Percentiles rank a stretch among this genome's conserved stretches.
Conservation (phyloP, 1,140 invertebrate genomes). For the Sycobia sp. region DNA sequence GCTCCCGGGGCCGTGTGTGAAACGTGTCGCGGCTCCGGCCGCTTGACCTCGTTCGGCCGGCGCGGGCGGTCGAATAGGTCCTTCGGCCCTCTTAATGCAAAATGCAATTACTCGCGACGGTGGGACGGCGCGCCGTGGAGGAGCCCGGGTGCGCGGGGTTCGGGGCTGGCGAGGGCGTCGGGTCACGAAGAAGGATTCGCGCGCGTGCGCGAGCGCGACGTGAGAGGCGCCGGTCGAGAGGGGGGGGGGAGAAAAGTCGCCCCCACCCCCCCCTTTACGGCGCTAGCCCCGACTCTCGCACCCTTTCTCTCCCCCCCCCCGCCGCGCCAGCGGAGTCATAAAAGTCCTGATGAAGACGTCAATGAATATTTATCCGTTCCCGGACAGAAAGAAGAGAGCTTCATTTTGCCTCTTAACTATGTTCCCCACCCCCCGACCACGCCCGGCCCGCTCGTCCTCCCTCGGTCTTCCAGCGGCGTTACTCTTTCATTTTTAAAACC, state of each 20-base stretch:
- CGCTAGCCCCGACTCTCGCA: not conserved
- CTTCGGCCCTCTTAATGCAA: constrained; percentile 20
- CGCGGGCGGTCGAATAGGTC: too few relatives aligned
- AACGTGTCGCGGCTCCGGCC: too few relatives aligned
- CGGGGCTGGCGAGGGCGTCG: not conserved
- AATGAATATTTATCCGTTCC: constrained; percentile 58
- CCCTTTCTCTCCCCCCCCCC: not conserved
- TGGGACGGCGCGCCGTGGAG: not conserved
- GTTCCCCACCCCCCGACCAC: not conserved
- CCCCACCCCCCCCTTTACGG: not conserved
- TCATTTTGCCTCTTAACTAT: constrained; percentile 36
- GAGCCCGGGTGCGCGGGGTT: not conserved
- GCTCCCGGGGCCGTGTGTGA: too few relatives aligned
- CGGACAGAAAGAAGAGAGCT: constrained; percentile 34
- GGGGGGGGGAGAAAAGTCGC: not conserved
- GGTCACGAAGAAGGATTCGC: not conserved
- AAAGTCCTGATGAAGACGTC: constrained; percentile 59
- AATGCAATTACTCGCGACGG: constrained; percentile 30
- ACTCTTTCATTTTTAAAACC: constrained; percentile 47
- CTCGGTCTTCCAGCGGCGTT: constrained; percentile 20
- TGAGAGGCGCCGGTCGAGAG: not conserved
- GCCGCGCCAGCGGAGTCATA: constrained; percentile 41
- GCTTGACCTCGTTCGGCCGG: too few relatives aligned
- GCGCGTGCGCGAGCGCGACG: too few relatives aligned
- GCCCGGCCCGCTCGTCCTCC: not conserved